A percentile compares a stretch with the other conserved stretches of the same genome.
Conservation (phyloP, 1,140 invertebrate genomes). For the Drosophila ambigua region DNA sequence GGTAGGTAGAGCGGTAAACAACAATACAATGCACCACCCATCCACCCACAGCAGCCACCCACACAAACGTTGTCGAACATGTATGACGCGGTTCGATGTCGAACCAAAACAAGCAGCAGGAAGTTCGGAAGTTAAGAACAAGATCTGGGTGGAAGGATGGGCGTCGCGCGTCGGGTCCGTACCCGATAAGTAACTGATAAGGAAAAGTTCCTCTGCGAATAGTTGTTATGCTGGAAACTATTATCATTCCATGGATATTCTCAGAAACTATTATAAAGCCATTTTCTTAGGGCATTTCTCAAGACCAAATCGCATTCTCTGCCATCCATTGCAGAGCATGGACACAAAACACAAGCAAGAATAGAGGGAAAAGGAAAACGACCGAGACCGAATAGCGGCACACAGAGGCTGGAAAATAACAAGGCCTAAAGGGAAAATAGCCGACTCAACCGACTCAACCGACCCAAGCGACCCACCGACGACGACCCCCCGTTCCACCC, state of each 20-base stretch:
- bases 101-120: constrained; percentile 55
- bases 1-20: constrained; percentile 61
- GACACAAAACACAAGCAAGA: constrained; percentile 41
- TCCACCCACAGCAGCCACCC: too few species aligned
- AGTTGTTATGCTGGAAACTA: too few species aligned
- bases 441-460: constrained; percentile 40
- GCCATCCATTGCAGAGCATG: constrained; percentile 17
- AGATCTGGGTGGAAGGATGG: constrained; percentile 1
- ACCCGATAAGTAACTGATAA: constrained; percentile 4
- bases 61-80: constrained; percentile 48
- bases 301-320: constrained; percentile 32
- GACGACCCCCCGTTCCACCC: constrained; percentile 32
- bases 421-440: constrained; percentile 75
- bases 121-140: constrained; percentile 11
- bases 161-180: too few species aligned
- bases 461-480: constrained; percentile 36
- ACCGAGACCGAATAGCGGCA: constrained; percentile 66
- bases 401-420: constrained; percentile 59
- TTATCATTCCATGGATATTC: too few species aligned
- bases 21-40: constrained; percentile 49
- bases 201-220: too few species aligned
- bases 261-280: too few species aligned
- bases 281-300: constrained; percentile 3
- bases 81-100: constrained; percentile 57
- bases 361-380: constrained; percentile 33